Base-by-base conservation (phyloP, 2,113 vertebrate species). In the Psittacus erithacus region DNA sequence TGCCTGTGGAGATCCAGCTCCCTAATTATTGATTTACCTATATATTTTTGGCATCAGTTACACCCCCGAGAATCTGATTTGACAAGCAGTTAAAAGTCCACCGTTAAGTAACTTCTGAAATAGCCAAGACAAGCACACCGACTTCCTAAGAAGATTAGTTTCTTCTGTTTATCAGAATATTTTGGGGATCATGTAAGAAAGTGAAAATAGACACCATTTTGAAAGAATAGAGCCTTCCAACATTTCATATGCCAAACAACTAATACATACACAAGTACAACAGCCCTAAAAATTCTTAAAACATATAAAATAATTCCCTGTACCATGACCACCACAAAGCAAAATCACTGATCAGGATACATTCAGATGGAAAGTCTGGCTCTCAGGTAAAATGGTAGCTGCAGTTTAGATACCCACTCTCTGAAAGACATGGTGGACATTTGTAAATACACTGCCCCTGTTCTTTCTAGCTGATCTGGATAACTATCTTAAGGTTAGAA, bases 111-210 rank as follows among this genome's bases (percentile, higher is more conserved):
- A 96, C 90, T 88, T 96, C 93, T 91, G 75, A 96, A 94, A 96
- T 75, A 93, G 93, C 86, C 85, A 91, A 97, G 94, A 96, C 69
- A 96, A 97, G 87, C 78, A 92, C 52, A 70, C 71, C 6, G 6
- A 88, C 89, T 96, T 97, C 88, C 94, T 90, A 75, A 67, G 39
- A 89, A 96, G 70, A 93, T 68, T 49, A 75, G 52, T 92, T 97
- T 97, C 77, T 94, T 97, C 80, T 94, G 65, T 90, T 97, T 89
- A 92, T 68, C 80, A 75, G 88, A 89, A 76, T 86, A 93, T 86
- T 93, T 93, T 76, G 64, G 68, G 39, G 53, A 59, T 47, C 19
- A n/a, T 3, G 5, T 88, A 83, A 94, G 50, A 87, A 90, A 62
- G 60, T n/a, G 17, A 85, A 96, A 92, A 81, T 4, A 82, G 24